A percentile compares a stretch with the other conserved stretches of the same genome.
Conservation (phyloP, 2,797 vertebrate genomes). For the Knipowitschia caucasica region DNA sequence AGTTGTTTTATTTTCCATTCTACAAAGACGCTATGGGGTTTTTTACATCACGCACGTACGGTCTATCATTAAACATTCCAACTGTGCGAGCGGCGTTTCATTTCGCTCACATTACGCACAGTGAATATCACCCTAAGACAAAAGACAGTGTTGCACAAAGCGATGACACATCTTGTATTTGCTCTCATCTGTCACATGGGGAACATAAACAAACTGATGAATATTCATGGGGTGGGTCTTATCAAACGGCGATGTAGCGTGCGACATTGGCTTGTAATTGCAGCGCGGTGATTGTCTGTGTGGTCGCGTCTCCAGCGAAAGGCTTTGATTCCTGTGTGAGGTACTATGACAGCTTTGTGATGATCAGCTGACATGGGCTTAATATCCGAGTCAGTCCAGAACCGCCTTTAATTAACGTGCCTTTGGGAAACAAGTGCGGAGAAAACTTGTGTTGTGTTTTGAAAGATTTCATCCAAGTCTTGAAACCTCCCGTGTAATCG, state of each 20-base stretch:
- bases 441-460: too few species aligned
- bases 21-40: not conserved
- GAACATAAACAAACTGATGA: constrained; percentile 51
- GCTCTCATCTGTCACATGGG: constrained; percentile 34
- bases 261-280: constrained; percentile 44
- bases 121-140: constrained; percentile 16
- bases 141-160: constrained; percentile 17
- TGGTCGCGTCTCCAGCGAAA: constrained; percentile 14
- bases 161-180: constrained; percentile 31
- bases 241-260: constrained; percentile 37
- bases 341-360: constrained; percentile 30
- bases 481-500: too few species aligned
- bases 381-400: constrained; percentile 14
- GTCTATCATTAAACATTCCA: not conserved
- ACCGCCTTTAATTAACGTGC: constrained; percentile 22
- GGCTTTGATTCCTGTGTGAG: constrained; percentile 23
- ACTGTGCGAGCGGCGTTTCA: not conserved
- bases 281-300: constrained; percentile 13
- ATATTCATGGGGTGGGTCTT: constrained; percentile 54
- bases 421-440: not conserved
- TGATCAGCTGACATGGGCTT: constrained; percentile 22
- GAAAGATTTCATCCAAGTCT: not conserved
- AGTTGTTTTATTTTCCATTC: not conserved
- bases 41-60: not conserved
- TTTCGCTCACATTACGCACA: constrained; percentile 2